These are phyloP conservation scores for Fragum sueziense DNA, from an alignment of 2,888 invertebrate genomes.

Conservation along the genomic window DNA sequence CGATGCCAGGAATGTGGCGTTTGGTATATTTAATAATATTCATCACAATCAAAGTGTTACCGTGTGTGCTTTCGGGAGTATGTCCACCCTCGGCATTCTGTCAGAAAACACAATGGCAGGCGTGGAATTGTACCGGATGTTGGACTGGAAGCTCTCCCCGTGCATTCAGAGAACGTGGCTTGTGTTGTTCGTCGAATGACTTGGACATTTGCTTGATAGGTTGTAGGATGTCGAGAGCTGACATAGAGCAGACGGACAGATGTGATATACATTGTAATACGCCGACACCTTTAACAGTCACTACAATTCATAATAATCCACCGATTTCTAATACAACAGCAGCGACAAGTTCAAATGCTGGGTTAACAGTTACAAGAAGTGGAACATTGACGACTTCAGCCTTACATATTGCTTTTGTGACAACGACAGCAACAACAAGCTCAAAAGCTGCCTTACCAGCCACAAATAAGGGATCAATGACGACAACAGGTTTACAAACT, in stretches of 20 bases:
- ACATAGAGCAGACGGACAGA: neutral
- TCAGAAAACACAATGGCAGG: neutral
- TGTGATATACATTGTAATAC: neutral
- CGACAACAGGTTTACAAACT: neutral
- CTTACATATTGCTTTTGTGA: neutral
- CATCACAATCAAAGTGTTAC: neutral
- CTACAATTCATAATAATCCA: no score
- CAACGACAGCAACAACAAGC: neutral
- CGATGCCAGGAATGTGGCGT: neutral
- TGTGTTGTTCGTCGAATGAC: neutral
- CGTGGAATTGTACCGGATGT: slow-evolving; percentile 2
- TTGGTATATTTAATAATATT: neutral
- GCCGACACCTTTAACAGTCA: neutral
- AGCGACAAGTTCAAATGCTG: neutral
- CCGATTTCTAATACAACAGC: neutral
- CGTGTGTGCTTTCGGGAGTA: neutral
- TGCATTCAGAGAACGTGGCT: neutral
- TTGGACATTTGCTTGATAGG: neutral
- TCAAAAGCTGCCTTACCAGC: neutral
- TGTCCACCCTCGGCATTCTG: neutral
- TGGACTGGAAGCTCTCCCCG: neutral
- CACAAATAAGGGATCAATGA: neutral
- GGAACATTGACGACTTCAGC: neutral
- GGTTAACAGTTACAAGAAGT: no score
- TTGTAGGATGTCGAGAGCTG: neutral